Percentiles rank a stretch among this genome's conserved stretches.
Evolutionary conservation across 37 sponge, comb jelly and placozoan species (phyloP).

Genomic region (Oscarella lobularis): DNA sequence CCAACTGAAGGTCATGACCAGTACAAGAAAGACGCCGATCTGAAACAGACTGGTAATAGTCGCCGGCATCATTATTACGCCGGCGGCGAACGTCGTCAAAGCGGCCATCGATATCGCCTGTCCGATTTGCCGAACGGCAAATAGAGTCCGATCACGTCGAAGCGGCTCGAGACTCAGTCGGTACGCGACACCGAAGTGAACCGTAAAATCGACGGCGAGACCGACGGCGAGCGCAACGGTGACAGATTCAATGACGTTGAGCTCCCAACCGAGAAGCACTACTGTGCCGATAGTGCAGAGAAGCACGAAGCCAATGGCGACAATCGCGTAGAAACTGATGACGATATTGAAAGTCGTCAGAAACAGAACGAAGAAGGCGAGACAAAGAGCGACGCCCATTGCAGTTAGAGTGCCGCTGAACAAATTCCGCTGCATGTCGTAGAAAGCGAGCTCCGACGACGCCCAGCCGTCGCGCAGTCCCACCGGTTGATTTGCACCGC

Average conservation of each 20-base stretch:
- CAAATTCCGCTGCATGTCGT: not conserved
- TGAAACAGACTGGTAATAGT: not conserved
- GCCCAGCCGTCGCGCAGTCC: not conserved
- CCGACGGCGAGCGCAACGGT: not conserved
- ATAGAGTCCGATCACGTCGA: not conserved
- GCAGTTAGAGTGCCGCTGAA: not conserved
- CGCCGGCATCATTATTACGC: not conserved
- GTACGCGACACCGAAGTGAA: not conserved
- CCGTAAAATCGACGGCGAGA: not conserved
- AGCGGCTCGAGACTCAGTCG: not conserved
- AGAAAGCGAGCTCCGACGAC: not conserved
- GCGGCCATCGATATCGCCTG: not conserved
- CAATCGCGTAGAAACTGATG: not conserved
- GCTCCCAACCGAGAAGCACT: slow-evolving; percentile 1
- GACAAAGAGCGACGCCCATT: not conserved
- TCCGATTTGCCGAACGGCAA: not conserved
- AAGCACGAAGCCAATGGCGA: not conserved
- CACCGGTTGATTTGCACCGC: not conserved
- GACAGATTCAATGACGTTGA: not conserved
- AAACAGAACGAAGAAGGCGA: not conserved
- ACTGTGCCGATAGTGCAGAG: not conserved
- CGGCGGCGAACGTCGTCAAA: not conserved
- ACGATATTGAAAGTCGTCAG: not conserved
- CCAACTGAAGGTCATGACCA: not conserved
- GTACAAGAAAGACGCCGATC: not conserved